A percentile compares a stretch with the other conserved stretches of the same genome.
Evolutionary conservation across 2,797 vertebrate species (phyloP).

Genomic region (Strix occidentalis): DNA sequence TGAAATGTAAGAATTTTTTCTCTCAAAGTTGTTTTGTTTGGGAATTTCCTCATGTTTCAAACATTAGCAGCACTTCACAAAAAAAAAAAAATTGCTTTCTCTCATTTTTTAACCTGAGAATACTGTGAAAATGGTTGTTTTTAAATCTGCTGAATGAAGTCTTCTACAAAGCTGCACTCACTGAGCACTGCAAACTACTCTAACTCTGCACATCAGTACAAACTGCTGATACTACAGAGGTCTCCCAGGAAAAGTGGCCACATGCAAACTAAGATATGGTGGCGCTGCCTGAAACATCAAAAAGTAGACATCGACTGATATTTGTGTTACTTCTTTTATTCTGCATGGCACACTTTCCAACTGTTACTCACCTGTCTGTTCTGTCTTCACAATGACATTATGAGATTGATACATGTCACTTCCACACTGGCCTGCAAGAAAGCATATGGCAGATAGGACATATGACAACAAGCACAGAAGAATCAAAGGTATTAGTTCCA

Average conservation of each 20-base stretch:
- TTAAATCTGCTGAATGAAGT: not conserved
- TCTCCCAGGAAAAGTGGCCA: not conserved
- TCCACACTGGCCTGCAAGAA: constrained; percentile 81
- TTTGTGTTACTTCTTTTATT: not conserved
- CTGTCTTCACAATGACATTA: constrained; percentile 84
- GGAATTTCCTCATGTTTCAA: not conserved
- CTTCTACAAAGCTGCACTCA: not conserved
- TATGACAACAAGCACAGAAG: not conserved
- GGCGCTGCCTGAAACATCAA: not conserved
- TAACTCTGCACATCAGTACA: not conserved
- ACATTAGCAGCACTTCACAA: not conserved
- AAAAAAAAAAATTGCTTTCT: not conserved
- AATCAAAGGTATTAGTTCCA: not conserved
- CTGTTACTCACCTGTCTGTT: constrained; percentile 77
- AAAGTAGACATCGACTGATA: not conserved
- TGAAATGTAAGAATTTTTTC: not conserved
- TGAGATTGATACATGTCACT: constrained; percentile 81
- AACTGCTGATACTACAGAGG: not conserved
- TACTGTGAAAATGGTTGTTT: not conserved
- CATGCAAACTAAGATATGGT: not conserved
- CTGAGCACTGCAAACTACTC: not conserved
- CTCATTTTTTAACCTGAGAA: not conserved
- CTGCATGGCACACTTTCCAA: not conserved
- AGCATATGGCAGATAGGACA: not conserved
- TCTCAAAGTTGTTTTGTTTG: not conserved